Base-by-base conservation (phyloP, 2,888 invertebrate genomes). In the Scrobipalpa costella region DNA sequence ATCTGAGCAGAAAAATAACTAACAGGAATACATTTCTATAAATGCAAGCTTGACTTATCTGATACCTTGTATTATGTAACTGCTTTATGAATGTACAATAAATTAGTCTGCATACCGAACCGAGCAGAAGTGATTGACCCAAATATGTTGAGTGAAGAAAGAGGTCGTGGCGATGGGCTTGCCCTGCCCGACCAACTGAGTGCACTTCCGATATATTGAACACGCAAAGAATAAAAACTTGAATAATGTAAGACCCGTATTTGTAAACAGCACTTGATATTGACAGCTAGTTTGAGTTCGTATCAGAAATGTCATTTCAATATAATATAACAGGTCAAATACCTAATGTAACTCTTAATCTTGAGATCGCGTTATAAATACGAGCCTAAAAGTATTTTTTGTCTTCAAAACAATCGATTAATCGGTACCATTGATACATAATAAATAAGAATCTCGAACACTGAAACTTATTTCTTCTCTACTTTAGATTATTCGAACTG, bases 41-140 rank as follows among this genome's bases (percentile, higher is more conserved):
- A 40, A 9, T 40, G 13, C 40, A 40, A 13, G 13, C 38, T 27
- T 27, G 27, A 27, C 2, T n/a, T 44, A n/a, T 5, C 44, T 44
- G n/a, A n/a, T n/a, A 44, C 44, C 6, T 1, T 15, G 44, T 44
- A 6, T 15, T 15, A 5, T 15, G 5, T 44, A 44, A 15, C 15
- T 15, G 44, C 44, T 3, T 9, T 44, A 44, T 44, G 15, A 44
- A 44, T 44, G 15, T 15, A 44, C 15, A 15, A 40, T 47, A 19
- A 19, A 19, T 8, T 3, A 49, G 15, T 17, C 19, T 49, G 19
- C 17, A 21, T 49, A 2, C 19, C 9, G 9, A 57, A n/a, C 58
- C 21, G 13, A 19, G 40, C 70, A 65, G 68, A 64, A 67, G 75
- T 75, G 77, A 81, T 80, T 83, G 85, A 85, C 84, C 84, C 73